Conservation (phyloP, 2,797 vertebrate species). For the Sitta carolinensis region DNA sequence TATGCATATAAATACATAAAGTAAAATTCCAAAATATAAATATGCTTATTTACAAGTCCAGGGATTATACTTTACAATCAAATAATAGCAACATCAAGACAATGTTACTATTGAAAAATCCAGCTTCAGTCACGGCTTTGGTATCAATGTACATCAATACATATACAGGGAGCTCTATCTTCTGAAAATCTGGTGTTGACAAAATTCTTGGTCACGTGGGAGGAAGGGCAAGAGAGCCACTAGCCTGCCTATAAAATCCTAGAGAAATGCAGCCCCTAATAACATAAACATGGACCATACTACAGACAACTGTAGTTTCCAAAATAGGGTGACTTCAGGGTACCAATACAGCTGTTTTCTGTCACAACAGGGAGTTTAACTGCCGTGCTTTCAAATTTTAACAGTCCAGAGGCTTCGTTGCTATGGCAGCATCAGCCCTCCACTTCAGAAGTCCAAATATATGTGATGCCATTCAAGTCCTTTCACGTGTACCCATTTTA, state of each 20-base stretch:
- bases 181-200: background rate
- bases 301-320: background rate
- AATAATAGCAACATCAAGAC: background rate
- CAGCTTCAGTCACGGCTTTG: background rate
- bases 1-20: background rate
- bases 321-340: background rate
- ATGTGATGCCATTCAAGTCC: background rate
- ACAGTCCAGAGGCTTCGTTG: background rate
- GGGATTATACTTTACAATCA: background rate
- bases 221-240: background rate
- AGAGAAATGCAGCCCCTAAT: background rate
- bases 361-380: background rate
- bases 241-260: background rate
- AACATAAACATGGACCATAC: background rate
- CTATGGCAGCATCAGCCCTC: constrained; percentile 36
- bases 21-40: background rate
- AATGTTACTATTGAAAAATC: background rate
- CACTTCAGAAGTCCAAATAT: background rate
- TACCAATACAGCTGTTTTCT: background rate
- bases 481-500: background rate
- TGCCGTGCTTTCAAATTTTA: background rate
- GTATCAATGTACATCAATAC: background rate
- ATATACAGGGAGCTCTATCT: background rate
- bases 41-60: background rate
- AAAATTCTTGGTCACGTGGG: background rate